Conservation (phyloP, 92 coral and sea anemone species). For the Epizoanthus illoricatus region DNA sequence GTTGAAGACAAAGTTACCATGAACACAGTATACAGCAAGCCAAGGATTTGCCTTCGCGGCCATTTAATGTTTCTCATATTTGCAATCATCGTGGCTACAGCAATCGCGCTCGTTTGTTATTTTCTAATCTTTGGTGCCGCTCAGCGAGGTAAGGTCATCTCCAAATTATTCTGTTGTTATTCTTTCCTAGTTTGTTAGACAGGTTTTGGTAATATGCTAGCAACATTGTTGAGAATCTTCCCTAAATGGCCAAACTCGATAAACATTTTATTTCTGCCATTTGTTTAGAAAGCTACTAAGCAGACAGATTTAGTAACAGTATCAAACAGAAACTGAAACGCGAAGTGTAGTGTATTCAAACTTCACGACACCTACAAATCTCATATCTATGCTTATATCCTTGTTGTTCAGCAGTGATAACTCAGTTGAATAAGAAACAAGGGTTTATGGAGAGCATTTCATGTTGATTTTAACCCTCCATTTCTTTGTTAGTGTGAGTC, state of each 20-base stretch:
- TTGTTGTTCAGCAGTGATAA: too few relatives aligned
- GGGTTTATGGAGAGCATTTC: too few relatives aligned
- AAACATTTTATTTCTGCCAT: constrained; percentile 1
- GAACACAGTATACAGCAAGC: neutral
- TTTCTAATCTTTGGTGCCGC: constrained; percentile 20
- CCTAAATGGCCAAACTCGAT: neutral
- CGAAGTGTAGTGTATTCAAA: too few relatives aligned
- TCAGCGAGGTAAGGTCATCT: constrained; percentile 32
- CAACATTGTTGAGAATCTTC: neutral
- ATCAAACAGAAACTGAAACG: constrained; percentile 3
- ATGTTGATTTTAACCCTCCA: too few relatives aligned
- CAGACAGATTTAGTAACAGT: neutral
- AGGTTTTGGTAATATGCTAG: constrained; percentile 36
- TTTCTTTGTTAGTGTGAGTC: too few relatives aligned
- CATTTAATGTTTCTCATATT: neutral
- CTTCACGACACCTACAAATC: too few relatives aligned
- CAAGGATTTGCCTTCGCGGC: neutral
- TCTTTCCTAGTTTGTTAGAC: constrained; percentile 32
- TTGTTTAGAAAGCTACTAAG: constrained; percentile 25
- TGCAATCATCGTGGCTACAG: neutral
- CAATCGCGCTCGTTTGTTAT: constrained; percentile 10
- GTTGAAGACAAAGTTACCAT: neutral
- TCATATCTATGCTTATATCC: too few relatives aligned
- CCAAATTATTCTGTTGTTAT: neutral
- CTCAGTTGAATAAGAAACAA: too few relatives aligned